These are phyloP conservation scores for Sebastes trivittatus DNA, from an alignment of 2,797 vertebrate genomes.

Conservation along the genomic window DNA sequence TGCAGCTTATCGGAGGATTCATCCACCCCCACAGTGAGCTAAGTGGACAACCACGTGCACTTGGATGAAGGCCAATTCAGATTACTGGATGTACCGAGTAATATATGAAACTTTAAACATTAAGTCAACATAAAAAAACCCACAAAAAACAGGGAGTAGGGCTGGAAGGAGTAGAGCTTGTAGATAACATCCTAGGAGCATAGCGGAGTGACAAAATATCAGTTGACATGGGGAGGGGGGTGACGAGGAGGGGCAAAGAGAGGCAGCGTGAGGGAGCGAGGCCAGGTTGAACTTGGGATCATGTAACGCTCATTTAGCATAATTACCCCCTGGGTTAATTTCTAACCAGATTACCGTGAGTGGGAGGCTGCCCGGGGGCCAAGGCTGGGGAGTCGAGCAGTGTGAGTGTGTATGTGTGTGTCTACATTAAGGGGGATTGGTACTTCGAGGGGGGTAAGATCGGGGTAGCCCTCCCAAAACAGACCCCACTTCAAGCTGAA, in stretches of 20 bases:
- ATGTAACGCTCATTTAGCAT: constrained; percentile 68
- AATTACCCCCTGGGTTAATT: constrained; percentile 78
- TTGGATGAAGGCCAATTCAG: background rate
- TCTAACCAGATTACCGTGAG: constrained; percentile 71
- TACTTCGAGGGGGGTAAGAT: constrained; percentile 38
- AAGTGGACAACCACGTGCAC: background rate
- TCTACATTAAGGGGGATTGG: constrained; percentile 34
- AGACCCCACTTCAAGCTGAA: constrained; percentile 76
- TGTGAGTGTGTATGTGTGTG: constrained; percentile 21
- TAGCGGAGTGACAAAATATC: constrained; percentile 1
- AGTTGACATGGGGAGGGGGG: background rate
- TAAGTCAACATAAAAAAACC: background rate
- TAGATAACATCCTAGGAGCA: constrained; percentile 37
- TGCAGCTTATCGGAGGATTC: constrained; percentile 3
- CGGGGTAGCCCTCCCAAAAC: constrained; percentile 53
- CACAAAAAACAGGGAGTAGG: background rate
- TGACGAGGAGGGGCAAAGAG: constrained; percentile 8
- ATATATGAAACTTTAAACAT: background rate
- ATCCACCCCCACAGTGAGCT: background rate
- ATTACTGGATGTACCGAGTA: background rate
- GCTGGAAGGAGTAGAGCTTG: background rate
- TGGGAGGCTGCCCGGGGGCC: constrained; percentile 27
- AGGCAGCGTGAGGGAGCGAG: background rate
- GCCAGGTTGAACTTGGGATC: constrained; percentile 55
- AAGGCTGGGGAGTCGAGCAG: constrained; percentile 11